These are phyloP conservation scores for Caenorhabditis latens DNA, from an alignment of 1,140 invertebrate species.

Conservation along the genomic window DNA sequence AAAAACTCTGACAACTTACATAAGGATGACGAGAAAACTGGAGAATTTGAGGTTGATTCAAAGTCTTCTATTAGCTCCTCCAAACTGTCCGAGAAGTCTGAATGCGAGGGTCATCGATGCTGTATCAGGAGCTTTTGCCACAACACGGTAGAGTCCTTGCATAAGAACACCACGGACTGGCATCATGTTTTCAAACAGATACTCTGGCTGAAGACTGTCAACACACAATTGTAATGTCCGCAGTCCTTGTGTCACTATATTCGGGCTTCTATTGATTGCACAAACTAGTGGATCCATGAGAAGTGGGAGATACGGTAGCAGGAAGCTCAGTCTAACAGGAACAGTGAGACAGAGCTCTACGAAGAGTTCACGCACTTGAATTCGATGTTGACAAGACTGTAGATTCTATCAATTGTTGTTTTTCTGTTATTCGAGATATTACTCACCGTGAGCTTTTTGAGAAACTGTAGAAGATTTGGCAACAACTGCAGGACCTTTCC, in stretches of 20 bases:
- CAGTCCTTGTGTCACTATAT: conserved; percentile 90
- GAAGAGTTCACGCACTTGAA: conserved; percentile 98
- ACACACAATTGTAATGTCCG: conserved; percentile 96
- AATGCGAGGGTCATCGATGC: conserved; percentile 86
- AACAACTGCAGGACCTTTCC: conserved; percentile 88
- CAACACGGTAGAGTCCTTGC: conserved; percentile 90
- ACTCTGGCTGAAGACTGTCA: conserved; percentile 97
- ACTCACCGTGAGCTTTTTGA: conserved; percentile 79
- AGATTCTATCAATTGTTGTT: too few relatives aligned
- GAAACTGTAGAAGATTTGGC: conserved; percentile 88
- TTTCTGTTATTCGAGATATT: background rate
- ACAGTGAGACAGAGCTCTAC: conserved; percentile 97
- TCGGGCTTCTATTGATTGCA: conserved; percentile 95
- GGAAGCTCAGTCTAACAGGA: conserved; percentile 92
- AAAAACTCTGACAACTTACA: background rate
- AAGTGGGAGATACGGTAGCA: conserved; percentile 97
- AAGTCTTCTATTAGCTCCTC: conserved; percentile 97
- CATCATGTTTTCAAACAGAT: conserved; percentile 97
- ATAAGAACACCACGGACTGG: conserved; percentile 95
- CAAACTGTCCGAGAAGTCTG: conserved; percentile 95
- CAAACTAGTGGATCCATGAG: conserved; percentile 98
- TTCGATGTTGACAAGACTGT: conserved; percentile 94
- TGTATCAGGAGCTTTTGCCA: conserved; percentile 74
- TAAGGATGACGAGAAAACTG: background rate
- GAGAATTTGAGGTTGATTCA: conserved; percentile 88